Evolutionary conservation across 2,888 invertebrate species (phyloP).

Genomic region (Eristalis pertinax): DNA sequence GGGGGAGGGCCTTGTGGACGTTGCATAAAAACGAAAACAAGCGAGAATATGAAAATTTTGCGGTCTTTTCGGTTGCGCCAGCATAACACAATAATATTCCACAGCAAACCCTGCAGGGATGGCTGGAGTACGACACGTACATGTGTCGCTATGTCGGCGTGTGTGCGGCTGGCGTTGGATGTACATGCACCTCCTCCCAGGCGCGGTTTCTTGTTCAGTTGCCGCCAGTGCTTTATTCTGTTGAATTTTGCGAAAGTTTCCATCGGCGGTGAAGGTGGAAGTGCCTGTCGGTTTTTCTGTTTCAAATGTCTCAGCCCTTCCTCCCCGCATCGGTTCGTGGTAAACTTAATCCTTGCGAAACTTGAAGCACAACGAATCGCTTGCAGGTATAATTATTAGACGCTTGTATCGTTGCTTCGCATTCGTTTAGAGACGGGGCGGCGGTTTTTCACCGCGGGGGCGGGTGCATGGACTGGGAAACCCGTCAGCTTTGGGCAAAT

Average conservation of each 20-base stretch:
- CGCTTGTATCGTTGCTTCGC: background rate
- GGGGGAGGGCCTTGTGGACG: background rate
- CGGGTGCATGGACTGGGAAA: too few relatives aligned
- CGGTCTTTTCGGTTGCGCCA: slow-evolving; percentile 40
- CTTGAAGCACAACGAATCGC: slow-evolving; percentile 12
- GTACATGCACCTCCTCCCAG: background rate
- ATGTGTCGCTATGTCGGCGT: slow-evolving; percentile 10
- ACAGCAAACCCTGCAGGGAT: slow-evolving; percentile 15
- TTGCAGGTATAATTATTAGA: slow-evolving; percentile 53
- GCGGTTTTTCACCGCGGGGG: background rate
- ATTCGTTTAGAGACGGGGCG: background rate
- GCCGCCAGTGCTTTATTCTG: background rate
- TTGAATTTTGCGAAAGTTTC: slow-evolving; percentile 12
- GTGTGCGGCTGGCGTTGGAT: background rate
- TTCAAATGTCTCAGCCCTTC: slow-evolving; percentile 4
- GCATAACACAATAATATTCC: slow-evolving; percentile 38
- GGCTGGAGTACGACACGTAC: background rate
- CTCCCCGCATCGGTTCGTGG: background rate
- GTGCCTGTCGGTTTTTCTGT: slow-evolving; percentile 15
- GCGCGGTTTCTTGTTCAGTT: background rate
- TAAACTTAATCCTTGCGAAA: slow-evolving; percentile 53
- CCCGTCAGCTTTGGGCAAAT: slow-evolving; percentile 53
- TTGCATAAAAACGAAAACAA: slow-evolving; percentile 40
- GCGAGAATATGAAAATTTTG: slow-evolving; percentile 63
- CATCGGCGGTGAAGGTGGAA: background rate